phyloP scores from a whole-genome alignment of 2,797 vertebrate species.

The Podargus strigoides region DNA sequence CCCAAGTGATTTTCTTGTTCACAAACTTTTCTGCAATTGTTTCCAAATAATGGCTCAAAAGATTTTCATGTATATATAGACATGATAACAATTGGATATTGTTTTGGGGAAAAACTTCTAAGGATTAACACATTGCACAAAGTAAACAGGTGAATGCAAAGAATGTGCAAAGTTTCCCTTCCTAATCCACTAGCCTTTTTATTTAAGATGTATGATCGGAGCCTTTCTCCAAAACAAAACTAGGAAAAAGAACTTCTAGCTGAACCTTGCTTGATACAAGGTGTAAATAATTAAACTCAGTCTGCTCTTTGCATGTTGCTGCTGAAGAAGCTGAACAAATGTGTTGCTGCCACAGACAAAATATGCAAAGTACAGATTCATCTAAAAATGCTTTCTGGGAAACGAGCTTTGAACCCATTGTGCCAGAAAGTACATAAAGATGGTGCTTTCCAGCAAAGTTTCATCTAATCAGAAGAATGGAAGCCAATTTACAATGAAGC shows the following conservation, averaged over 20 bases:
- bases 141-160: neutral
- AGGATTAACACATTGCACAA: neutral
- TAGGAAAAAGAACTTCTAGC: neutral
- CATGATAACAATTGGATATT: neutral
- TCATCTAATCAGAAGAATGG: neutral
- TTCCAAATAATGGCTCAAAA: neutral
- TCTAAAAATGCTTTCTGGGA: neutral
- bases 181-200: neutral
- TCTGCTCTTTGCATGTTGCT: neutral
- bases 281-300: constrained; percentile 7
- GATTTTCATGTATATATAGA: neutral
- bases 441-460: neutral
- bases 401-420: neutral
- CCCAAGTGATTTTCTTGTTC: neutral
- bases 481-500: neutral
- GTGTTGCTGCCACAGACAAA: neutral
- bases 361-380: neutral
- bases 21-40: neutral
- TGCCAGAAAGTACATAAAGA: neutral
- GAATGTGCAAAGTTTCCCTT: neutral
- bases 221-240: neutral
- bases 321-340: neutral
- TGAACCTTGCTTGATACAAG: neutral
- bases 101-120: neutral
- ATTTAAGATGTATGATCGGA: neutral